Conservation (phyloP, 2,888 invertebrate species). For the Hoplodrina blanda region DNA sequence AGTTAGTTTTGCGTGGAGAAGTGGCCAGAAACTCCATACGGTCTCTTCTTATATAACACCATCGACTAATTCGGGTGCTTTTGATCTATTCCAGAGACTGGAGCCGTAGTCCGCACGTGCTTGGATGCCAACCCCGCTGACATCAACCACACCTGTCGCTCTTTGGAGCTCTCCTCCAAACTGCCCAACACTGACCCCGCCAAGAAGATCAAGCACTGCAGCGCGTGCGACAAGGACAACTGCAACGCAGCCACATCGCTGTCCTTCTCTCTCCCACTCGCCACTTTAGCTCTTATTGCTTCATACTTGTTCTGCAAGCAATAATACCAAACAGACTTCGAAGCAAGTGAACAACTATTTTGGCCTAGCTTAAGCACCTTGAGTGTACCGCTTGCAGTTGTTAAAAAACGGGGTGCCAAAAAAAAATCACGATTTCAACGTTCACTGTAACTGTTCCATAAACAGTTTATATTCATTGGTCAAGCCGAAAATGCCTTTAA, state of each 20-base stretch:
- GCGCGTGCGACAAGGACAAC: slow-evolving; percentile 87
- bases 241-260: slow-evolving; percentile 88
- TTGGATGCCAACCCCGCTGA: slow-evolving; percentile 80
- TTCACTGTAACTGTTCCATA: slow-evolving; percentile 17
- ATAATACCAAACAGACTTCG: slow-evolving; percentile 69
- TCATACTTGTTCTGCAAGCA: slow-evolving; percentile 82
- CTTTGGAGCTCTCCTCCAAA: slow-evolving; percentile 70
- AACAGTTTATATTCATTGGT: slow-evolving; percentile 45
- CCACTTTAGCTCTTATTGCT: slow-evolving; percentile 75
- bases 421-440: slow-evolving; percentile 18
- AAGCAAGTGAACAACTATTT: slow-evolving; percentile 63
- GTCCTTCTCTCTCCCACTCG: slow-evolving; percentile 79
- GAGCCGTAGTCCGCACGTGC: slow-evolving; percentile 82
- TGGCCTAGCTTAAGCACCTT: slow-evolving; percentile 50
- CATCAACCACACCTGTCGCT: slow-evolving; percentile 77
- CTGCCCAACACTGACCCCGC: slow-evolving; percentile 52
- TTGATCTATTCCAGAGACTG: slow-evolving; percentile 74
- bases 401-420: slow-evolving; percentile 57
- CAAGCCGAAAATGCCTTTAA: slow-evolving; percentile 66
- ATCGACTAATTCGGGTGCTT: neutral
- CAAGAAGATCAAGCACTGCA: slow-evolving; percentile 79
- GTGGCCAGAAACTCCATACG: too few relatives aligned
- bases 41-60: neutral
- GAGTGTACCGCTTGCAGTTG: slow-evolving; percentile 56
- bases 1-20: too few relatives aligned